These are phyloP conservation scores for Luidia sarsii DNA, from an alignment of 53 echinoderm and acorn worm genomes.

Conservation along the genomic window DNA sequence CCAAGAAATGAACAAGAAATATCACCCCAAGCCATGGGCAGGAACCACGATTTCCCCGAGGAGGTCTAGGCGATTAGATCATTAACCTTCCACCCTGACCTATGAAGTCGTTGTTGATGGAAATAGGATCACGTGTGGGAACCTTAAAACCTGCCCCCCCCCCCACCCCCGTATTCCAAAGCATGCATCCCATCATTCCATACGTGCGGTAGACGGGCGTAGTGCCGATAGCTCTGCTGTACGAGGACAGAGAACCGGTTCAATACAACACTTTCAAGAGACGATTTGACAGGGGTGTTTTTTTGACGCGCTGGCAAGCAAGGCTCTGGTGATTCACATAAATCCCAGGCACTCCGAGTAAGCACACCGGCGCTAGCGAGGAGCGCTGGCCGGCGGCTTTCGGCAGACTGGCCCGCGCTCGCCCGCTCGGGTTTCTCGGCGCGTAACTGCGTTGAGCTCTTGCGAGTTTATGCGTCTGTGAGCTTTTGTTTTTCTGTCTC, in stretches of 20 bases:
- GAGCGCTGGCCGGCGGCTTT: not conserved
- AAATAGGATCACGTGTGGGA: not conserved
- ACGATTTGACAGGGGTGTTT: no score
- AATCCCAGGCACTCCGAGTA: no score
- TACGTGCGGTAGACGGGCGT: no score
- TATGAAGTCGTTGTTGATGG: constrained; percentile 4
- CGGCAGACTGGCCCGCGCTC: not conserved
- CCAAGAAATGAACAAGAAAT: constrained; percentile 1
- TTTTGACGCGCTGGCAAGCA: no score
- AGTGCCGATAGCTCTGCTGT: no score
- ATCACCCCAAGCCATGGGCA: not conserved
- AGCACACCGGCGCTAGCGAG: not conserved
- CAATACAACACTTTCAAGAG: no score
- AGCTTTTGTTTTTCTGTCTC: not conserved
- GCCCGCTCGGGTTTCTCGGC: not conserved
- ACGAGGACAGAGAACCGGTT: no score
- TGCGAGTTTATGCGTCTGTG: not conserved
- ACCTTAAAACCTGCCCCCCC: not conserved
- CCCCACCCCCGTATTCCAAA: not conserved
- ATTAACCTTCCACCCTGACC: constrained; percentile 36
- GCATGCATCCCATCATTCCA: not conserved
- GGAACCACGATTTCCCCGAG: constrained; percentile 6
- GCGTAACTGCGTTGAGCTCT: not conserved
- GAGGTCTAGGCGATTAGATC: constrained; percentile 1
- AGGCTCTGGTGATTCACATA: no score